A percentile compares a stretch with the other conserved stretches of the same genome.
phyloP scores from a whole-genome alignment of 2,888 invertebrate species.

The Drosophila vallismaia region DNA sequence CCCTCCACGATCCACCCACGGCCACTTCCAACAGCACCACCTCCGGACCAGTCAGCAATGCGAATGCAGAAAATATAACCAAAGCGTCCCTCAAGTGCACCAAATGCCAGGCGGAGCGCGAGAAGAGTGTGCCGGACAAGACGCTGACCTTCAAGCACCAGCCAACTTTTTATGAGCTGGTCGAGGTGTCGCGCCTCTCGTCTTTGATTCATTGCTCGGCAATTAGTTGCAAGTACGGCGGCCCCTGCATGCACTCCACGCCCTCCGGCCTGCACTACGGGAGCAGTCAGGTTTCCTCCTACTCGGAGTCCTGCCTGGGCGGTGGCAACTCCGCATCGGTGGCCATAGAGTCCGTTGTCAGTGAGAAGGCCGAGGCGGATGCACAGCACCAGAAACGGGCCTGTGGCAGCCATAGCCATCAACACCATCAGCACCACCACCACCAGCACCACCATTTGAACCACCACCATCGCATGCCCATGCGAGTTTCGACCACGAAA shows the following conservation, averaged over 20 bases:
- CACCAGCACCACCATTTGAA: conserved; percentile 51
- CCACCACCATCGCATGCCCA: conserved; percentile 78
- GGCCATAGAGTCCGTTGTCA: conserved; percentile 10
- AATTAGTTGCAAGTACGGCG: conserved; percentile 74
- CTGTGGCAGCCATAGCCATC: conserved; percentile 38
- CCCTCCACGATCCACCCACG: conserved; percentile 36
- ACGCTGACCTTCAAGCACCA: conserved; percentile 67
- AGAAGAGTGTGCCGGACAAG: conserved; percentile 53
- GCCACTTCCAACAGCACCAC: conserved; percentile 49
- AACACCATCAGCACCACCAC: conserved; percentile 33
- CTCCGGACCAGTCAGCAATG: background rate
- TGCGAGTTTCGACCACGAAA: conserved; percentile 88
- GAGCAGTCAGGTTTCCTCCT: conserved; percentile 69
- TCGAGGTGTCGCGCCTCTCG: conserved; percentile 80
- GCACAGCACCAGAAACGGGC: conserved; percentile 40
- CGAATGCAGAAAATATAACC: background rate
- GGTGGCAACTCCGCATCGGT: conserved; percentile 3
- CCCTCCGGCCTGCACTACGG: conserved; percentile 64
- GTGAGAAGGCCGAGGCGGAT: conserved; percentile 30
- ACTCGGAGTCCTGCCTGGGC: conserved; percentile 74
- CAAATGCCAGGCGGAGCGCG: conserved; percentile 61
- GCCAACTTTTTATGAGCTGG: conserved; percentile 81
- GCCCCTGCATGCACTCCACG: conserved; percentile 55
- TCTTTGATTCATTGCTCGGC: conserved; percentile 79
- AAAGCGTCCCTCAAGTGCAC: conserved; percentile 61